Percentiles rank a stretch among this genome's conserved stretches.
Conservation (phyloP, 2,797 vertebrate genomes). For the Pangasius larnaudii region DNA sequence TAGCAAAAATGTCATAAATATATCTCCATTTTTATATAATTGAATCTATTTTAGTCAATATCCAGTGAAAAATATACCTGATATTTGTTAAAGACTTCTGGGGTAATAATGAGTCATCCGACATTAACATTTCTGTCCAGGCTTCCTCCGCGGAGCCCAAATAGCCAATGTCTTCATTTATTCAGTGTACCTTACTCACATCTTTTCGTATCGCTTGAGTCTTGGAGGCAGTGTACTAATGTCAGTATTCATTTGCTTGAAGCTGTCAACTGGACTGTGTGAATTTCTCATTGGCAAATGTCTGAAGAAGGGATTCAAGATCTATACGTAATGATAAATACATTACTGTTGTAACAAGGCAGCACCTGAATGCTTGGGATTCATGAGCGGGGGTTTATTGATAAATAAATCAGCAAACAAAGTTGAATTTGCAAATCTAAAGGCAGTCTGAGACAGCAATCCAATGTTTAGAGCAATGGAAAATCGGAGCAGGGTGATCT, state of each 20-base stretch:
- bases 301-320: not conserved
- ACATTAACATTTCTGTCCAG: not conserved
- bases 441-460: not conserved
- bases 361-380: not conserved
- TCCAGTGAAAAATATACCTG: not conserved
- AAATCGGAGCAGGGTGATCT: not conserved
- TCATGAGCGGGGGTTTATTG: not conserved
- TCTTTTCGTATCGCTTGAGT: not conserved
- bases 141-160: not conserved
- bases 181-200: not conserved
- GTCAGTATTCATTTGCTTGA: not conserved
- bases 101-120: constrained; percentile 5
- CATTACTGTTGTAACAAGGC: not conserved
- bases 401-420: not conserved
- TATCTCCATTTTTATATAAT: not conserved
- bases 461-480: not conserved
- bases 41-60: not conserved
- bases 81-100: not conserved
- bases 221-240: not conserved
- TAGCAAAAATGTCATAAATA: not conserved
- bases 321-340: not conserved
- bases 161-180: constrained; percentile 23
- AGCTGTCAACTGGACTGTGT: not conserved
- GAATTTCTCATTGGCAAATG: not conserved
- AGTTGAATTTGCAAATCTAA: not conserved